Conservation (phyloP, 2,113 vertebrate species). For the Gambusia affinis region DNA sequence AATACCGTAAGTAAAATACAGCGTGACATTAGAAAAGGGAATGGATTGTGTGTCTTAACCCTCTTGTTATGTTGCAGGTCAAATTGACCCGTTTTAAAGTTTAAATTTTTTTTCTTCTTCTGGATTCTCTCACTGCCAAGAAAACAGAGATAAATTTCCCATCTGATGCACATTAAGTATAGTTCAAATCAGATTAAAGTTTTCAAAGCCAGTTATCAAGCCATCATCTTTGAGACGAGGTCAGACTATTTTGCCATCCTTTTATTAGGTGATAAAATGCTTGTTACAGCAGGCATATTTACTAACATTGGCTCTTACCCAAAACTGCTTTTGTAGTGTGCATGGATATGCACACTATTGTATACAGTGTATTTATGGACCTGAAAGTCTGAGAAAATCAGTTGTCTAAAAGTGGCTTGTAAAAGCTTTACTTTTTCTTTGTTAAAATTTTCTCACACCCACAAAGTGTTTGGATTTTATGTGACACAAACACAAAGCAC, state of each 20-base stretch:
- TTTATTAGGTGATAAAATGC: neutral
- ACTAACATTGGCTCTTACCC: neutral
- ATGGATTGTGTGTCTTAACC: neutral
- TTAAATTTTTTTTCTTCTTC: neutral
- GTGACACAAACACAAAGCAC: neutral
- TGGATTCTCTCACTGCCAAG: neutral
- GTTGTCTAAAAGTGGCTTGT: neutral
- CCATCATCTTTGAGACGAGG: neutral
- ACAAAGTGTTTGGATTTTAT: neutral
- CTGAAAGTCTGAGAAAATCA: neutral
- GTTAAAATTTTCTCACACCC: neutral
- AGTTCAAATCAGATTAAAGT: neutral
- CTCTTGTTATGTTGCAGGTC: no score
- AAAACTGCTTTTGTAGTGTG: neutral
- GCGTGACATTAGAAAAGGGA: neutral
- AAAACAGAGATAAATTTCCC: neutral
- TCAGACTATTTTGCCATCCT: neutral
- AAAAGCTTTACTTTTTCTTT: neutral
- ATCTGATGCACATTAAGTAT: neutral
- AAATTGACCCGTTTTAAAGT: no score
- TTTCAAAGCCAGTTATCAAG: neutral
- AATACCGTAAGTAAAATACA: neutral
- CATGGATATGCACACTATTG: neutral
- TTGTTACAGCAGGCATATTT: neutral
- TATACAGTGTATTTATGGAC: neutral